Evolutionary conservation across 2,888 invertebrate genomes (phyloP).

Genomic region (Pogonocherus hispidulus): DNA sequence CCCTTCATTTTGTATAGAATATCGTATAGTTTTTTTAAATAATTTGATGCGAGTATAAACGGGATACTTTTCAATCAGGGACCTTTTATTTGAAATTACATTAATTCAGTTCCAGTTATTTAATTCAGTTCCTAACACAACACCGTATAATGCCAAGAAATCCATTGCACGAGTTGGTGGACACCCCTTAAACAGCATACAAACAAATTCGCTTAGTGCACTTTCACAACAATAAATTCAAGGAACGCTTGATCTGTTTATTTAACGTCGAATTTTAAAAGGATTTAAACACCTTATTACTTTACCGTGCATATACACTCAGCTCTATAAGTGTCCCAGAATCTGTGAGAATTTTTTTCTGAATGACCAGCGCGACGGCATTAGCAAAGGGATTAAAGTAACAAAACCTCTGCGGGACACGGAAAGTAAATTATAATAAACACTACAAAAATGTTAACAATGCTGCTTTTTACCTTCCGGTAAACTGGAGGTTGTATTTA

Average conservation of each 20-base stretch:
- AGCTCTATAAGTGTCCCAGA: slow-evolving; percentile 4
- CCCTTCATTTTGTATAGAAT: no score
- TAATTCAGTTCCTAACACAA: no score
- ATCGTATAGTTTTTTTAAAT: no score
- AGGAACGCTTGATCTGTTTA: slow-evolving; percentile 38
- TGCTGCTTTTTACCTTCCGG: slow-evolving; percentile 38
- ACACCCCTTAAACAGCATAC: no score
- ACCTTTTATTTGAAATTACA: no score
- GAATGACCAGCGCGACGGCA: slow-evolving; percentile 32
- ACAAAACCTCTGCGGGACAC: slow-evolving; percentile 43
- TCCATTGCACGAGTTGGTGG: no score
- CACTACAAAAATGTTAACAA: slow-evolving; percentile 48
- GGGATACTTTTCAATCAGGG: no score
- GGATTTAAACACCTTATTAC: slow-evolving; percentile 46
- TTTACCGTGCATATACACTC: slow-evolving; percentile 11
- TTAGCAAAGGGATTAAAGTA: slow-evolving; percentile 40
- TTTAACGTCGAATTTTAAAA: slow-evolving; percentile 40
- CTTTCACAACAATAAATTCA: slow-evolving; percentile 11
- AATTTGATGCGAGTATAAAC: no score
- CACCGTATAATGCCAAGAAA: no score
- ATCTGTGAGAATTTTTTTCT: slow-evolving; percentile 25
- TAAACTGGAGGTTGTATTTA: slow-evolving; percentile 44
- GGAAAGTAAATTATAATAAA: slow-evolving; percentile 43
- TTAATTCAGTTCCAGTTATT: no score
- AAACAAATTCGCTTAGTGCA: no score